Conservation (phyloP, 2,113 vertebrate genomes). For the Chloropsis hardwickii region DNA sequence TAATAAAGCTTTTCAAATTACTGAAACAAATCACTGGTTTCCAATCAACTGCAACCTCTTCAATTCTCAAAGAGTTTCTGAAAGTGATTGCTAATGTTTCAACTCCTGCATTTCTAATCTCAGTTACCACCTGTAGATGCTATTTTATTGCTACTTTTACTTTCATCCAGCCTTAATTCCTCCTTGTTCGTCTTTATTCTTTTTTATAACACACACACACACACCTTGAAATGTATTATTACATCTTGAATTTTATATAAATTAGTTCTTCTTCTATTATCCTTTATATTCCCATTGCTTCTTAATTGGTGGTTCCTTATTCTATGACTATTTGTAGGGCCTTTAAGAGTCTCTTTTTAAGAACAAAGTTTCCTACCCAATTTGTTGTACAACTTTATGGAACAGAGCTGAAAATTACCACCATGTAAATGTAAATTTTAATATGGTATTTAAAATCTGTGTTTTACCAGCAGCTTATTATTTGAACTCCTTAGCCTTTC, state of each 20-base stretch:
- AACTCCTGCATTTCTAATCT: slow-evolving; percentile 1
- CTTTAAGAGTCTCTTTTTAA: not conserved
- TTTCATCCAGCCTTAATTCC: not conserved
- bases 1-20: not conserved
- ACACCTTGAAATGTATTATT: not conserved
- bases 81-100: slow-evolving; percentile 2
- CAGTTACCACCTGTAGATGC: not conserved
- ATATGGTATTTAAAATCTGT: not conserved
- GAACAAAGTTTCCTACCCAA: not conserved
- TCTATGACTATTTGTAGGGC: not conserved
- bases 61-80: not conserved
- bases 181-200: not conserved
- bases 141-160: not conserved
- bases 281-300: not conserved
- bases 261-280: not conserved
- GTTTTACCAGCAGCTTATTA: not conserved
- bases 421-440: not conserved
- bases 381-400: not conserved
- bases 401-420: not conserved
- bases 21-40: slow-evolving; percentile 7
- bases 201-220: not conserved
- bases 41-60: slow-evolving; percentile 13
- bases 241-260: not conserved
- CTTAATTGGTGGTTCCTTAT: not conserved
- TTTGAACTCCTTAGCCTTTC: not conserved